A percentile compares a stretch with the other conserved stretches of the same genome.
These are phyloP conservation scores for Oxygymnocypris stewartii DNA, from an alignment of 2,113 vertebrate genomes.

Conservation along the genomic window DNA sequence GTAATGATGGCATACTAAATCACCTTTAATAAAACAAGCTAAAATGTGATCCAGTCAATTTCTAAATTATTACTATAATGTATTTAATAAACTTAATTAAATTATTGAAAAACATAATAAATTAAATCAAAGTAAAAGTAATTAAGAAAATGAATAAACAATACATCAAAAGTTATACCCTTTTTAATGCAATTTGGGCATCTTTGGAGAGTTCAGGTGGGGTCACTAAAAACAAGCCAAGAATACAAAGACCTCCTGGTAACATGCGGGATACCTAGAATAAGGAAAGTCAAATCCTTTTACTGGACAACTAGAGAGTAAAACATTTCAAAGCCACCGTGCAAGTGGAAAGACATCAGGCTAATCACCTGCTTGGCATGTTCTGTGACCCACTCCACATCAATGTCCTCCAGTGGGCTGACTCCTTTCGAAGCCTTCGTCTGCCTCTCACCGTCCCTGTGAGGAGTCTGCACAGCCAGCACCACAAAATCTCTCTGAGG, in stretches of 20 bases:
- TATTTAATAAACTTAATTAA: neutral
- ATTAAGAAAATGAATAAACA: neutral
- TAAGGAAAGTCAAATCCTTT: conserved; percentile 26
- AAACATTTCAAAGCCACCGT: neutral
- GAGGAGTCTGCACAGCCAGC: conserved; percentile 82
- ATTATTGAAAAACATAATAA: neutral
- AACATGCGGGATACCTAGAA: conserved; percentile 90
- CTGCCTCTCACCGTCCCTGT: conserved; percentile 69
- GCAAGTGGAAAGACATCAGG: neutral
- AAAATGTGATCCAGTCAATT: neutral
- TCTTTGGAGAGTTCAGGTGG: conserved; percentile 82
- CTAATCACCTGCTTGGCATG: conserved; percentile 86
- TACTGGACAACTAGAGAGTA: neutral
- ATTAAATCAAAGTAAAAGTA: neutral
- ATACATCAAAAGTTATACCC: conserved; percentile 69
- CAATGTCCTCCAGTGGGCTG: conserved; percentile 58
- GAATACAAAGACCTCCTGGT: conserved; percentile 84
- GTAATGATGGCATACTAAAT: neutral
- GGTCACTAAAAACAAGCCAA: conserved; percentile 86
- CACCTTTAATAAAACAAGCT: neutral
- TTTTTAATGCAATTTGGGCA: conserved; percentile 76
- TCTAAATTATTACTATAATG: neutral
- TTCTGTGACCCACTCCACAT: conserved; percentile 82
- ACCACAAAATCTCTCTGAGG: conserved; percentile 85
- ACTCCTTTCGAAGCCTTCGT: neutral